A percentile compares a stretch with the other conserved stretches of the same genome.
Conservation (phyloP, 2,113 vertebrate species). For the Girardinichthys multiradiatus region DNA sequence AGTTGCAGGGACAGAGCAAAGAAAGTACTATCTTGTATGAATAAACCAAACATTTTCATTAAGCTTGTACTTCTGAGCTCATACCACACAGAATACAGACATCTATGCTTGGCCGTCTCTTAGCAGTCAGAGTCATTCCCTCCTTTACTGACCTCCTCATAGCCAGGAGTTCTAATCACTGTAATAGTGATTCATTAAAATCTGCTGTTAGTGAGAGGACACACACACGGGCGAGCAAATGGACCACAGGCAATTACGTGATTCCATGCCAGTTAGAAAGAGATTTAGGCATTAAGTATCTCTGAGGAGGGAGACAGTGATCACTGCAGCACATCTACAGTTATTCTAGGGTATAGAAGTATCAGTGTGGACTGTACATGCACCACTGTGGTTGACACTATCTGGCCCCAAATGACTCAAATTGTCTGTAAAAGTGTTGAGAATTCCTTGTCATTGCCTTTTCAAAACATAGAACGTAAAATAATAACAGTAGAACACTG, state of each 20-base stretch:
- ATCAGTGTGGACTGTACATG: conserved; percentile 5
- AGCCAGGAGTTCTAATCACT: conserved; percentile 74
- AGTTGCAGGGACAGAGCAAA: conserved; percentile 48
- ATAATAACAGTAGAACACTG: background rate
- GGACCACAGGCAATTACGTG: conserved; percentile 78
- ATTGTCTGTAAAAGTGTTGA: background rate
- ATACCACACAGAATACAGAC: conserved; percentile 33
- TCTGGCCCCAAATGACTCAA: background rate
- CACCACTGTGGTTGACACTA: conserved; percentile 4
- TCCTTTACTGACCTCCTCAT: conserved; percentile 64
- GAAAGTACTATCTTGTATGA: conserved; percentile 47
- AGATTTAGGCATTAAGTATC: conserved; percentile 73
- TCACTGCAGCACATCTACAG: conserved; percentile 62
- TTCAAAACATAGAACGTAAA: background rate
- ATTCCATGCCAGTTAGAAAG: conserved; percentile 77
- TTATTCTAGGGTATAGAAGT: conserved; percentile 42
- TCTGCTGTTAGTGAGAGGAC: conserved; percentile 76
- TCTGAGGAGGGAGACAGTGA: conserved; percentile 65
- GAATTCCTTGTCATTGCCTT: background rate
- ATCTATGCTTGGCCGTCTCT: conserved; percentile 37
- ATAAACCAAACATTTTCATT: conserved; percentile 52
- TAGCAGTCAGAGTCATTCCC: conserved; percentile 51
- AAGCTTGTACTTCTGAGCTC: conserved; percentile 40
- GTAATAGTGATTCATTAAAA: conserved; percentile 79
- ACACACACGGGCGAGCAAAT: conserved; percentile 73